Conservation (phyloP, 2,888 invertebrate species). For the Alitta virens region DNA sequence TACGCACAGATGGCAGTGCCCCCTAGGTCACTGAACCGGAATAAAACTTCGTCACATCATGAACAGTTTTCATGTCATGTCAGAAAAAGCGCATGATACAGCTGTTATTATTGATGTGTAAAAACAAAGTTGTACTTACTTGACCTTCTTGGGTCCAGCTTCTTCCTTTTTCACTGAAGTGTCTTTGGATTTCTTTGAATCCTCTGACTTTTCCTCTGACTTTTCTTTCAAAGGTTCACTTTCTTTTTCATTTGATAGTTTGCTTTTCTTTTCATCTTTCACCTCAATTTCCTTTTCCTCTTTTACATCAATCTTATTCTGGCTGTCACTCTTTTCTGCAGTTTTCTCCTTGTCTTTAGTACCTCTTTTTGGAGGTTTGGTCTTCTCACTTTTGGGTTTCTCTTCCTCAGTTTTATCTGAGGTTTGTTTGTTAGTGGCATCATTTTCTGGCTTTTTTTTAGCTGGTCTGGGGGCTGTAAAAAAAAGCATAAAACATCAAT, state of each 20-base stretch:
- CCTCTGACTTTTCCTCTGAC: constrained; percentile 6
- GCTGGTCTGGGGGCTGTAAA: not conserved
- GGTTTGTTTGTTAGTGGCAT: not conserved
- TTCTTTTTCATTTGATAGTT: not conserved
- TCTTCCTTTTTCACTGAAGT: too few species aligned
- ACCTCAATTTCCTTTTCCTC: not conserved
- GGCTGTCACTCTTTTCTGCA: not conserved
- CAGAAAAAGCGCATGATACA: too few species aligned
- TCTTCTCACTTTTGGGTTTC: not conserved
- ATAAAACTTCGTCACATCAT: too few species aligned
- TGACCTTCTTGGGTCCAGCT: not conserved
- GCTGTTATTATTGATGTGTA: too few species aligned
- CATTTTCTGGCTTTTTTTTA: not conserved
- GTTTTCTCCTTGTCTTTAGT: not conserved
- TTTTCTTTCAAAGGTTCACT: not conserved
- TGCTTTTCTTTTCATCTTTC: not conserved
- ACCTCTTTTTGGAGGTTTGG: not conserved
- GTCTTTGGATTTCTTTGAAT: not conserved
- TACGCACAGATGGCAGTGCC: too few species aligned
- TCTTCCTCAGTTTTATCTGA: not conserved
- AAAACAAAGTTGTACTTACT: too few species aligned
- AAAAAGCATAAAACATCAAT: too few species aligned
- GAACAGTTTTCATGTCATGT: too few species aligned
- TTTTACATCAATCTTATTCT: not conserved
- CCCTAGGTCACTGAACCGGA: too few species aligned